These are phyloP conservation scores for Origma solitaria DNA, from an alignment of 2,113 vertebrate species.

Conservation along the genomic window DNA sequence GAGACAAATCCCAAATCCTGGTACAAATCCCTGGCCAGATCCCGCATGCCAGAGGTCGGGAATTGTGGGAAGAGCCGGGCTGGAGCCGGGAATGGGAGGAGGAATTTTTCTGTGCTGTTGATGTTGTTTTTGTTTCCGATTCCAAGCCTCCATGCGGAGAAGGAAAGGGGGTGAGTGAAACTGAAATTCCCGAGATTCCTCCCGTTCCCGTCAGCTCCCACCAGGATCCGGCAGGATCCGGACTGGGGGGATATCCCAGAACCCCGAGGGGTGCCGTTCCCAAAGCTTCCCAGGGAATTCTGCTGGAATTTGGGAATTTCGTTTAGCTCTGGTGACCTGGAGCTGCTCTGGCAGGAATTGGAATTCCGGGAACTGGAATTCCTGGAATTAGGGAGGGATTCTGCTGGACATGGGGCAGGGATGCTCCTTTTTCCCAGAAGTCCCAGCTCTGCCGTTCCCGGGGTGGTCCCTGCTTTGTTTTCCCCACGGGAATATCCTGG, in stretches of 20 bases:
- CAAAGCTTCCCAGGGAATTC: background rate
- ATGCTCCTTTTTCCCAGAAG: background rate
- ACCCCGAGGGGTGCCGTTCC: background rate
- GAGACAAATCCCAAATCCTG: background rate
- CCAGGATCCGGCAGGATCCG: background rate
- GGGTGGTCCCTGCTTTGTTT: background rate
- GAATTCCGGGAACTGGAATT: background rate
- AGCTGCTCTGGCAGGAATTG: background rate
- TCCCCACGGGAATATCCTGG: fast-evolving
- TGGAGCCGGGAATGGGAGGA: conserved; percentile 69
- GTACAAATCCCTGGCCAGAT: background rate
- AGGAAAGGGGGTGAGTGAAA: conserved; percentile 95
- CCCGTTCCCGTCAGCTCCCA: background rate
- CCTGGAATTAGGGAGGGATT: background rate
- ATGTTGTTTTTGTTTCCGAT: conserved; percentile 74
- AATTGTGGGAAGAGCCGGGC: background rate
- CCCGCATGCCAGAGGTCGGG: background rate
- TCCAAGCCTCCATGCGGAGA: conserved; percentile 96
- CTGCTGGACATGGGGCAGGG: background rate
- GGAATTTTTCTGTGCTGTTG: conserved; percentile 25
- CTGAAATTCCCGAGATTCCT: background rate
- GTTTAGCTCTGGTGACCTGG: background rate
- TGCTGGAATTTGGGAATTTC: background rate
- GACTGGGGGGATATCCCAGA: background rate
- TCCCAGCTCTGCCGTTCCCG: background rate